These are phyloP conservation scores for Entomobrya multifasciata DNA, from an alignment of 2,888 invertebrate species.

Conservation along the genomic window DNA sequence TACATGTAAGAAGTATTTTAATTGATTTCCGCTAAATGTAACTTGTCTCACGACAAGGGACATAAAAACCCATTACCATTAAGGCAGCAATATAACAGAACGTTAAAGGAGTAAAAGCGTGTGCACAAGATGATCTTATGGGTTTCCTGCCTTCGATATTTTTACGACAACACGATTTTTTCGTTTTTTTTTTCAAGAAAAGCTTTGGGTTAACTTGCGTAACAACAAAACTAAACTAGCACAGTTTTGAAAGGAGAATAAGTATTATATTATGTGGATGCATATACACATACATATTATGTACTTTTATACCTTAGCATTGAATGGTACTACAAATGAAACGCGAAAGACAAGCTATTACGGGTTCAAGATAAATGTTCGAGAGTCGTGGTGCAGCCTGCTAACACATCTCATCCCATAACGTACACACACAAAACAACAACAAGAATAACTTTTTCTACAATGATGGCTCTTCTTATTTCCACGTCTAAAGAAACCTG, in stretches of 20 bases:
- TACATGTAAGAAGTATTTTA: conserved; percentile 61
- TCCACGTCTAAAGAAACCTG: too few species aligned
- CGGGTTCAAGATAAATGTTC: conserved; percentile 61
- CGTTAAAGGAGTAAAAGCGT: conserved; percentile 53
- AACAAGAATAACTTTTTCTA: conserved; percentile 40
- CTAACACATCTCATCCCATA: conserved; percentile 46
- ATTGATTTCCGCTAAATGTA: conserved; percentile 75
- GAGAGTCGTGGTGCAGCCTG: conserved; percentile 64
- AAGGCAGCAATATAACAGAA: conserved; percentile 34
- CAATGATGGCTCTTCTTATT: conserved; percentile 12
- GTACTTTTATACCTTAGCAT: neutral
- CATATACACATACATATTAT: conserved; percentile 9
- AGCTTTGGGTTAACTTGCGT: conserved; percentile 4
- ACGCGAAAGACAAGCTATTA: conserved; percentile 59
- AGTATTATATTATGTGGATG: neutral
- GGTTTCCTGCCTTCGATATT: neutral
- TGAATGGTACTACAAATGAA: conserved; percentile 12
- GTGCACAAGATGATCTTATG: conserved; percentile 17
- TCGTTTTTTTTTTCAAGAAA: neutral
- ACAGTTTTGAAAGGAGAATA: neutral
- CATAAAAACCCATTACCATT: conserved; percentile 47
- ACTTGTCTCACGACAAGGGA: conserved; percentile 38
- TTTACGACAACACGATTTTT: conserved; percentile 9
- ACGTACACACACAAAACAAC: conserved; percentile 24
- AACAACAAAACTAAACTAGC: neutral